These are phyloP conservation scores for Drosophila truncata DNA, from an alignment of 1,140 invertebrate species.

Conservation along the genomic window DNA sequence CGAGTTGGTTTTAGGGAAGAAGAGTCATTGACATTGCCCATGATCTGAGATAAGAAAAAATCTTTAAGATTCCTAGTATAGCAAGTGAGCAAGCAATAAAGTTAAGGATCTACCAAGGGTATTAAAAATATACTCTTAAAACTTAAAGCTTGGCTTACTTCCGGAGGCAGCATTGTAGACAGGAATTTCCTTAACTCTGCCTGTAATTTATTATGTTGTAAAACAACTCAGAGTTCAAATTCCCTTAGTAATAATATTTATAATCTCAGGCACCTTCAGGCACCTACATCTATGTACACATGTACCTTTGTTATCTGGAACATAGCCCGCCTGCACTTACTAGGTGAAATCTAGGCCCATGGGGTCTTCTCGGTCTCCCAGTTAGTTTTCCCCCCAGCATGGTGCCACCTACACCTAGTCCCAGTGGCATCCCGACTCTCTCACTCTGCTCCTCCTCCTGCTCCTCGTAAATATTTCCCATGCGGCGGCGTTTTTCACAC, in stretches of 20 bases:
- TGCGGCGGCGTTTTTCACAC: conserved; percentile 73
- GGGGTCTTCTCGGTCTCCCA: conserved; percentile 8
- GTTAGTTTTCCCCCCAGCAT: conserved; percentile 34
- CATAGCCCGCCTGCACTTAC: conserved; percentile 22
- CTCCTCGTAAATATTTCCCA: conserved; percentile 57
- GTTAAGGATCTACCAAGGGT: background rate
- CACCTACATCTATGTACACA: conserved; percentile 2
- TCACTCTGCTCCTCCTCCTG: conserved; percentile 6
- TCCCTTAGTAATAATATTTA: conserved; percentile 28
- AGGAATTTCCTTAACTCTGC: background rate
- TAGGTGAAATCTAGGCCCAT: conserved; percentile 42
- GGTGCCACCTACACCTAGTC: conserved; percentile 28
- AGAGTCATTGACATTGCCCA: conserved; percentile 23
- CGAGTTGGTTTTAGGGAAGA: background rate
- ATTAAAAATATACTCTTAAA: no score
- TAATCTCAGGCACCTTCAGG: conserved; percentile 20
- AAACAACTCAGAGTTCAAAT: conserved; percentile 3
- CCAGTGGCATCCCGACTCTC: conserved; percentile 19
- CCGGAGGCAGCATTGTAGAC: background rate
- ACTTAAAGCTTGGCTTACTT: background rate
- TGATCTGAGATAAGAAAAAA: background rate
- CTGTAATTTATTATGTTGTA: conserved; percentile 1
- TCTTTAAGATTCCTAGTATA: conserved; percentile 1
- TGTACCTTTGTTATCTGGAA: conserved; percentile 20
- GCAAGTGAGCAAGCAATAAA: conserved; percentile 5